Evolutionary conservation across 1,140 invertebrate species (phyloP), one percentile per base, ranked within the genome.

Genomic region (Lasioglossum albipes): DNA sequence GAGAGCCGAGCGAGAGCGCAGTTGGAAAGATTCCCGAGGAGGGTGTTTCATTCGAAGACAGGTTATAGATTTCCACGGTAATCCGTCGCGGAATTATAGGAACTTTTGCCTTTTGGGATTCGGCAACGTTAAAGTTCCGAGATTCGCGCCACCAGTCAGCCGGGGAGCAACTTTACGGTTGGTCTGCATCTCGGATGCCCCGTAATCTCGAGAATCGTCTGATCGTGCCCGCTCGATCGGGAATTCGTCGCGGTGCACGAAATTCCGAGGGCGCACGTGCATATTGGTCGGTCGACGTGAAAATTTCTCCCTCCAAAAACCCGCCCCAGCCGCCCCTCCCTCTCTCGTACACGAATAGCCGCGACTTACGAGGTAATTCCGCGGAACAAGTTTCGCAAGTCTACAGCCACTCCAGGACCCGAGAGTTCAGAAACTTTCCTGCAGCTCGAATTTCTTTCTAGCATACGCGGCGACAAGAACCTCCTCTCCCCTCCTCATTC

Each of bases 361-460:
- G 67, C 84, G 84, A 85, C 84, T 86, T 86, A 86, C 84, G 84
- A 80, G 84, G 81, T 86, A 86, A 86, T 86, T 79, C 81, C 76
- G 71, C 81, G 81, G 84, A 86, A 85, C 75, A 86, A 86, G 81
- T 86, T 86, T 85, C 80, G 69, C 76, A 71, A 83, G 57, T 81
- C 66, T 67, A 84, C 84, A 85, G 84, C 82, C 84, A 85, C 67
- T 84, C 73, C 41, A 64, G 64, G 80, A 69, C 1, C 18, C 84
- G 77, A 75, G 84, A 83, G 84, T 86, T 85, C 83, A 76, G 84
- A 70, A 86, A 85, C 75, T 86, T 86, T 76, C 64, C 64, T 9
- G 2, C 18, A 45, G 18, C 82, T 78, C 59, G 81, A 83, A 83
- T 86, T 82, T 83, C 69, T 61, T 57, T 18, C 68, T 27, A 31